These are phyloP conservation scores for Corynorhinus townsendii DNA, from an alignment of 2,113 vertebrate species.

Conservation along the genomic window DNA sequence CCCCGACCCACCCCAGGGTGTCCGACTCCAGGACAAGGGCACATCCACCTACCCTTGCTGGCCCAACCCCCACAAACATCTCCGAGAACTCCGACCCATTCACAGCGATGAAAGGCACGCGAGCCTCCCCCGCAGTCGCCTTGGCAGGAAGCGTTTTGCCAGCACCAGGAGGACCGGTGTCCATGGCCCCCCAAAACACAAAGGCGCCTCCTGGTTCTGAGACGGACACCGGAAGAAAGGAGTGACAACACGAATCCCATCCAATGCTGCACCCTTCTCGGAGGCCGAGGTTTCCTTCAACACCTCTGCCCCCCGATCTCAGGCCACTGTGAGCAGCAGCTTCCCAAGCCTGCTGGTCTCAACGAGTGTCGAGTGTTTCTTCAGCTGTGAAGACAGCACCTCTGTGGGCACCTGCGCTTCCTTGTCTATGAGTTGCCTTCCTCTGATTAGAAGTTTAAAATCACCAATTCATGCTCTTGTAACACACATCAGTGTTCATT, in stretches of 20 bases:
- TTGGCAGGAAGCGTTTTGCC: conserved; percentile 81
- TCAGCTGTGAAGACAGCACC: not conserved
- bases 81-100: conserved; percentile 82
- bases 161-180: conserved; percentile 80
- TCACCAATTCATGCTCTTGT: not conserved
- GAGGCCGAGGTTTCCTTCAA: no score
- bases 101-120: conserved; percentile 80
- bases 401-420: not conserved
- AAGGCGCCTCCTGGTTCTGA: not conserved
- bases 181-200: conserved; percentile 76
- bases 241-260: not conserved
- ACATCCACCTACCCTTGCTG: conserved; percentile 76
- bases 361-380: no score
- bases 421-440: not conserved
- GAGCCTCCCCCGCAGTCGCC: conserved; percentile 80
- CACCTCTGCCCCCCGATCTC: not conserved
- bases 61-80: conserved; percentile 81
- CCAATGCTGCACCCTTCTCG: not conserved
- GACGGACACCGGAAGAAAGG: not conserved
- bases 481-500: not conserved
- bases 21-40: not conserved
- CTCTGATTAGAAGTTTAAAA: not conserved
- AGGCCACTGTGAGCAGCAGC: not conserved
- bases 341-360: not conserved
- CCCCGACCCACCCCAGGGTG: not conserved